These are phyloP conservation scores for Leucophenga varia DNA, from an alignment of 1,140 invertebrate genomes.

Conservation along the genomic window DNA sequence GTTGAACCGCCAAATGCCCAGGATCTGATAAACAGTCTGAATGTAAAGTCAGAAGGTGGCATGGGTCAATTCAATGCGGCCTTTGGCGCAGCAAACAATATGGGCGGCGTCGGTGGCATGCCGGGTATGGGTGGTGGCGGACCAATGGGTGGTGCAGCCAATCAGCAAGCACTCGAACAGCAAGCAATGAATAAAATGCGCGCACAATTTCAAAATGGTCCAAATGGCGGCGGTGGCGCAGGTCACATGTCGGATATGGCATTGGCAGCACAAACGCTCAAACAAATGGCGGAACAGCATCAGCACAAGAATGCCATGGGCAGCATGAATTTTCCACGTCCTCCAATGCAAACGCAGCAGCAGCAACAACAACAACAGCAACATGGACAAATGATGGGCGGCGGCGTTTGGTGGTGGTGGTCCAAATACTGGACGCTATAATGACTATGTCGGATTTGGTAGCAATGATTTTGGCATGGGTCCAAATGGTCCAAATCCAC, in stretches of 20 bases:
- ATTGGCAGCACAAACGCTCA: conserved; percentile 88
- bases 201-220: conserved; percentile 53
- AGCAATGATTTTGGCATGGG: conserved; percentile 39
- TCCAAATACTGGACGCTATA: conserved; percentile 31
- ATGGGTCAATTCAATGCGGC: conserved; percentile 20
- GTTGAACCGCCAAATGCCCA: conserved; percentile 59
- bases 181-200: conserved; percentile 33
- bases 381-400: conserved; percentile 31
- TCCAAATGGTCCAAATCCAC: conserved; percentile 22
- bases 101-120: conserved; percentile 2
- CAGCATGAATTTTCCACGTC: conserved; percentile 56
- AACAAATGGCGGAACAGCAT: conserved; percentile 95
- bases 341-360: conserved; percentile 45
- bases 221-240: conserved; percentile 22
- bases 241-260: conserved; percentile 68
- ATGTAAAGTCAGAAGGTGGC: conserved; percentile 46
- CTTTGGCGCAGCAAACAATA: conserved; percentile 12
- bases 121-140: conserved; percentile 8
- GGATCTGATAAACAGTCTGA: conserved; percentile 50
- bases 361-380: conserved; percentile 31
- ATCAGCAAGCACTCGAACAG: conserved; percentile 29
- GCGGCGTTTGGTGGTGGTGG: conserved; percentile 27
- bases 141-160: conserved; percentile 3
- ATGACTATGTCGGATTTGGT: conserved; percentile 43
- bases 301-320: conserved; percentile 78